Conservation (phyloP, 2,888 invertebrate genomes). For the Heliconius charithonia region DNA sequence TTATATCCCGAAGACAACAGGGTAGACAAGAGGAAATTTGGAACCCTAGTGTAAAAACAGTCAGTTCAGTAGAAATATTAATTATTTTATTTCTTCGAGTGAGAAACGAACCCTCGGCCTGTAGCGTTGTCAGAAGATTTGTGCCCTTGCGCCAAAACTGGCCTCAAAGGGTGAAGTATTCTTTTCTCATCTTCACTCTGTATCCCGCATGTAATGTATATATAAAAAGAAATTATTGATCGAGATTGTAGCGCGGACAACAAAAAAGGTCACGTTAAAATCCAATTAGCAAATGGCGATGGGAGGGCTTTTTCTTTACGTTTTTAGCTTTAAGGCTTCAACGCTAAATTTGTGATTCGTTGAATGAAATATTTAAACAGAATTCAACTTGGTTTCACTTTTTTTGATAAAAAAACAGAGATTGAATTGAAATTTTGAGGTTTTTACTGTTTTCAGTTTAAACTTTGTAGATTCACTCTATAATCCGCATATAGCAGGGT, state of each 20-base stretch:
- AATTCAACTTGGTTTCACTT: constrained; percentile 1
- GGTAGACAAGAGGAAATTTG: too few relatives aligned
- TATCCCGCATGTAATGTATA: neutral
- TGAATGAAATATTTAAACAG: constrained; percentile 9
- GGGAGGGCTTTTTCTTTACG: constrained; percentile 32
- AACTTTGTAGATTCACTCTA: neutral
- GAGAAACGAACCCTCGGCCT: neutral
- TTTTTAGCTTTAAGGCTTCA: constrained; percentile 26
- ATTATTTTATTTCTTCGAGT: neutral
- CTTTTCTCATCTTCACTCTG: neutral
- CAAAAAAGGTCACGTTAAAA: constrained; percentile 39
- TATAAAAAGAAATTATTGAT: constrained; percentile 9
- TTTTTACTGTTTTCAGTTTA: neutral
- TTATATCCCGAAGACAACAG: too few relatives aligned
- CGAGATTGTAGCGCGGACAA: constrained; percentile 7
- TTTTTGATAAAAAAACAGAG: neutral
- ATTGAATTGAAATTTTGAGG: neutral
- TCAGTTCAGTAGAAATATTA: neutral
- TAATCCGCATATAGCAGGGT: neutral
- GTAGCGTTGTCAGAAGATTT: too few relatives aligned
- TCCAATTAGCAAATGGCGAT: constrained; percentile 42
- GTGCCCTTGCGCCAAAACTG: too few relatives aligned
- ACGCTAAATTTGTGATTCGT: constrained; percentile 11
- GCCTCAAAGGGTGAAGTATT: neutral
- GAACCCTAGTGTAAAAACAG: too few relatives aligned